These are phyloP conservation scores for Conomelus anceps DNA, from an alignment of 2,888 invertebrate genomes.

Conservation along the genomic window DNA sequence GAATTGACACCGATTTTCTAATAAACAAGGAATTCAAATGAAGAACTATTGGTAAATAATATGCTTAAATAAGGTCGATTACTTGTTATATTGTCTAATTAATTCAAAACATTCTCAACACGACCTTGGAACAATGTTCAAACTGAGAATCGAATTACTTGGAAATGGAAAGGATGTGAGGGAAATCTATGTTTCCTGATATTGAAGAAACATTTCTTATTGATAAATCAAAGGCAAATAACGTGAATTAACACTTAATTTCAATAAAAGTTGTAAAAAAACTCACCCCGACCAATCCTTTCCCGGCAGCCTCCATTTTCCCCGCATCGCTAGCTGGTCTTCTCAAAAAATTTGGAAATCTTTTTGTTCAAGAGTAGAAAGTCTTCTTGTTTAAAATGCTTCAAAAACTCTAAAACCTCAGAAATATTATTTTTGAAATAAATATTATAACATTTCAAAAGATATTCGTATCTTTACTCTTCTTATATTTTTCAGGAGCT, in stretches of 20 bases:
- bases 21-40: neutral
- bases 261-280: constrained; percentile 7
- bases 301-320: constrained; percentile 25
- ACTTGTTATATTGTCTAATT: neutral
- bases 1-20: neutral
- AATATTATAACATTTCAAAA: no score
- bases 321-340: constrained; percentile 24
- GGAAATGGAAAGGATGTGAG: neutral
- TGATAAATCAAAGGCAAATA: neutral
- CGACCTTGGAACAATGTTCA: neutral
- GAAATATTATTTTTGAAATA: neutral
- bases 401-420: neutral
- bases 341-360: neutral
- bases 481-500: neutral
- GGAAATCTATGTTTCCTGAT: neutral
- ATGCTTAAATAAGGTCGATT: neutral
- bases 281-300: constrained; percentile 25
- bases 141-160: neutral
- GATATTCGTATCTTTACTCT: neutral
- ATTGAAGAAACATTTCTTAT: neutral
- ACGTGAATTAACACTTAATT: neutral
- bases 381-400: neutral
- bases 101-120: neutral
- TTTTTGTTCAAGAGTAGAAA: neutral
- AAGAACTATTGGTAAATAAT: no score